Evolutionary conservation across 2,797 vertebrate species (phyloP), one percentile per base, ranked within the genome.

Genomic region (Apogon hyalosoma): DNA sequence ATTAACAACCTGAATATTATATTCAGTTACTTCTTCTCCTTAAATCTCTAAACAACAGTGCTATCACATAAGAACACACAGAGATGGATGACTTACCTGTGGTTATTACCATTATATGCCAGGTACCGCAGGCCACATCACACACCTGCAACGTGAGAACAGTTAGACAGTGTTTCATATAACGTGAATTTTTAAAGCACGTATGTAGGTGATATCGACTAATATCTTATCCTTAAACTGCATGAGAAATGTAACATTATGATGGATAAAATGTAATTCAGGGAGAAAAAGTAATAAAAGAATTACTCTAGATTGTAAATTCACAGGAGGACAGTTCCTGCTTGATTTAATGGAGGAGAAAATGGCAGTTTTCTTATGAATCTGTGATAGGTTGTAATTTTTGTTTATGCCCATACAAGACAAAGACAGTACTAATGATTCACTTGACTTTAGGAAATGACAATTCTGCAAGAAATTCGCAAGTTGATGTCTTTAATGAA

Each of bases 91-190:
- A 63, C 73, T 91, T 85, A 85, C 83, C 77, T 87, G 72, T 65
- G 56, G 60, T 42, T 72, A 89, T 64, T 68, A 74, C 83, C 69
- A 86, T 86, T 68, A 83, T 47, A 63, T 89, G 73, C 70, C 80
- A 75, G 63, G 59, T 84, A 55, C 80, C 87, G 89, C 83, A 91
- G 83, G 86, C 87, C 69, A 88, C 83, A 79, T 84, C 77, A 83
- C 8, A 71, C 83, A 85, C 69, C 90, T 85, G 83, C 0, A 41
- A 46, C 49, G 62, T 13, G 0, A 4, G 42, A 50, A 60, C 6
- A 33, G 6, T 15, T 19, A 7, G 2, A 28, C 24, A 28, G 6
- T 28, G 24, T 28, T 28, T 28, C 24, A 28, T 28, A 28, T 5
- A 28, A 28, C 24, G 5, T 31, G 41, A 9, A 58, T 39, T 28